Conservation (phyloP, 2,888 invertebrate genomes). For the Heteromurus nitidus region DNA sequence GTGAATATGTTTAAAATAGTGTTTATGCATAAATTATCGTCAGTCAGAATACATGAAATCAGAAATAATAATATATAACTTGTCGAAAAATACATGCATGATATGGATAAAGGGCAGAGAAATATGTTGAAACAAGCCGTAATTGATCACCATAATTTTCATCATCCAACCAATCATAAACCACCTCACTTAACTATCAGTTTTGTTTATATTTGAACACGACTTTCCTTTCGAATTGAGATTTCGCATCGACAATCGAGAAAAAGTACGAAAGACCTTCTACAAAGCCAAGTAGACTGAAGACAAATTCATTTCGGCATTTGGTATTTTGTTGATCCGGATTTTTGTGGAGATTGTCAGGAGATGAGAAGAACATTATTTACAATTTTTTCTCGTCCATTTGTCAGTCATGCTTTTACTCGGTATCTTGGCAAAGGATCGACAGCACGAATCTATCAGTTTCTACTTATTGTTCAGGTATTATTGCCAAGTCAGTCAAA, state of each 20-base stretch:
- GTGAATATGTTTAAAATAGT: neutral
- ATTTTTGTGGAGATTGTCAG: slow-evolving; percentile 22
- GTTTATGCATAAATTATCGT: neutral
- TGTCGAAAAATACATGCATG: too few species aligned
- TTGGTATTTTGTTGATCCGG: slow-evolving; percentile 35
- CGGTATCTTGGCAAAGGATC: slow-evolving; percentile 40
- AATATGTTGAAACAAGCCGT: slow-evolving; percentile 20
- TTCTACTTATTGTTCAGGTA: too few species aligned
- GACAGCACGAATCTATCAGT: slow-evolving; percentile 35
- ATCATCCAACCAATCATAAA: neutral
- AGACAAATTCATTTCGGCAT: neutral
- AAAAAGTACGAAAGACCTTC: neutral
- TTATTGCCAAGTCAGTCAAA: slow-evolving; percentile 17
- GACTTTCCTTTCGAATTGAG: neutral
- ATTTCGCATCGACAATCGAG: neutral
- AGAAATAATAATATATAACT: slow-evolving; percentile 17
- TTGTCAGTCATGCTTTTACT: slow-evolving; percentile 19
- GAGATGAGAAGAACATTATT: neutral
- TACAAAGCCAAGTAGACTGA: neutral
- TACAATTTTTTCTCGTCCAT: slow-evolving; percentile 20
- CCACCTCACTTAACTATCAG: neutral
- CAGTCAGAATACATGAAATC: neutral
- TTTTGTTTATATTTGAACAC: neutral
- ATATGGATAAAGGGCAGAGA: slow-evolving; percentile 12
- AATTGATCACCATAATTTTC: slow-evolving; percentile 23